Conservation (phyloP, 2,888 invertebrate species). For the Meghimatium bilineatum region DNA sequence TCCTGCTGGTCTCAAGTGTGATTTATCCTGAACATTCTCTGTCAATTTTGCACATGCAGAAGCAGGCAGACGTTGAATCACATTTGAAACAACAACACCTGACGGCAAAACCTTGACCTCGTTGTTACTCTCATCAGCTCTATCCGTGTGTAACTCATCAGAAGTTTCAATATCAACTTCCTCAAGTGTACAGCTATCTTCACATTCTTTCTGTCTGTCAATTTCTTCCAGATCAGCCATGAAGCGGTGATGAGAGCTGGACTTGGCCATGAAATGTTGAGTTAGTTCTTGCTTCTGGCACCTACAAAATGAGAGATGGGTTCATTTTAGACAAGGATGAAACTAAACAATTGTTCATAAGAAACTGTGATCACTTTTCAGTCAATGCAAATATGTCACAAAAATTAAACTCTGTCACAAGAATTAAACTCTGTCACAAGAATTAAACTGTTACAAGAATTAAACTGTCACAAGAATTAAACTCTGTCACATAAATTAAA, state of each 20-base stretch:
- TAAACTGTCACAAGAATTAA: too few relatives aligned
- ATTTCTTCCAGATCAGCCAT: background rate
- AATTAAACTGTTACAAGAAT: too few relatives aligned
- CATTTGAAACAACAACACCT: background rate
- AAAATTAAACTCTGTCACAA: too few relatives aligned
- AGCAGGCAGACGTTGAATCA: background rate
- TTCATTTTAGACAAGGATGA: background rate
- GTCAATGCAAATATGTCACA: too few relatives aligned
- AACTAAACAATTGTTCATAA: too few relatives aligned
- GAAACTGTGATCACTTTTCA: too few relatives aligned
- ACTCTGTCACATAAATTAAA: too few relatives aligned
- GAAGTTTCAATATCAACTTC: constrained; percentile 35
- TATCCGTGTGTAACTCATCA: background rate
- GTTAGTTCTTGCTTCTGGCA: constrained; percentile 27
- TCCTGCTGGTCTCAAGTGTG: background rate
- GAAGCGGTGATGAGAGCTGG: background rate
- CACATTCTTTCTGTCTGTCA: background rate
- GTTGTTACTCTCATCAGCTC: background rate
- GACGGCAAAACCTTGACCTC: background rate
- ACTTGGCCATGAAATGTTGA: constrained; percentile 15
- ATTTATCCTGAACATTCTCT: background rate
- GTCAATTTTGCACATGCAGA: background rate
- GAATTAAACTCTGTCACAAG: too few relatives aligned
- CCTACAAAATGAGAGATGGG: background rate
- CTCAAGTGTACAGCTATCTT: constrained; percentile 9